phyloP scores from a whole-genome alignment of 2,888 invertebrate genomes.

The Dasysyrphus albostriatus region DNA sequence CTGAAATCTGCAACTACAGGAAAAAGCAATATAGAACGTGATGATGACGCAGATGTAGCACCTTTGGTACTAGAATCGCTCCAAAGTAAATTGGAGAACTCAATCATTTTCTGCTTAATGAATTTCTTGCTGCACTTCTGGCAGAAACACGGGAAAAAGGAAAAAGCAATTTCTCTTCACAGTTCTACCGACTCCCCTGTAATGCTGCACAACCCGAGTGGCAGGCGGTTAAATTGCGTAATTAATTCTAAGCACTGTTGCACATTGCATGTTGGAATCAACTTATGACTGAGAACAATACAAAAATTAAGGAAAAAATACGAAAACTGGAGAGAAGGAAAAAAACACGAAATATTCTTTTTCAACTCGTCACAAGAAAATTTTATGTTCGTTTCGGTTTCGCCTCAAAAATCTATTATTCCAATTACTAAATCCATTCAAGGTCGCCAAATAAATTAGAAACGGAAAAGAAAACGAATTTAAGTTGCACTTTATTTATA shows the following conservation, averaged over 20 bases:
- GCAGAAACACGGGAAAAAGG: neutral
- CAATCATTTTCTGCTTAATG: conserved; percentile 62
- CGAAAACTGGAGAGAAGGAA: conserved; percentile 24
- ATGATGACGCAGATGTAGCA: conserved; percentile 58
- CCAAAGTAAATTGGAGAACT: conserved; percentile 34
- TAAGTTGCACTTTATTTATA: conserved; percentile 59
- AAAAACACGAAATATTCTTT: neutral
- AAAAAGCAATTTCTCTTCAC: conserved; percentile 40
- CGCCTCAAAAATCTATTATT: conserved; percentile 12
- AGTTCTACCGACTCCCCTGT: conserved; percentile 29
- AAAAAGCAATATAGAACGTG: conserved; percentile 61
- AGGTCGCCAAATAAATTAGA: conserved; percentile 63
- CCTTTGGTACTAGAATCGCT: conserved; percentile 5
- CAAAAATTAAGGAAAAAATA: conserved; percentile 49
- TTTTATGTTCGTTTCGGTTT: conserved; percentile 13
- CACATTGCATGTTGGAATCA: conserved; percentile 66
- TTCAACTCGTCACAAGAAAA: conserved; percentile 3
- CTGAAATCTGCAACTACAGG: conserved; percentile 30
- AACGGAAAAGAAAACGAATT: conserved; percentile 41
- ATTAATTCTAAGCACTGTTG: conserved; percentile 75
- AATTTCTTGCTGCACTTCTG: conserved; percentile 60
- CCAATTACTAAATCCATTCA: conserved; percentile 48
- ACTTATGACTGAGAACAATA: conserved; percentile 29
- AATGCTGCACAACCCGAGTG: neutral
- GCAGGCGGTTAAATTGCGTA: conserved; percentile 68